phyloP scores from a whole-genome alignment of 1,140 invertebrate species.

The Microplitis demolitor region DNA sequence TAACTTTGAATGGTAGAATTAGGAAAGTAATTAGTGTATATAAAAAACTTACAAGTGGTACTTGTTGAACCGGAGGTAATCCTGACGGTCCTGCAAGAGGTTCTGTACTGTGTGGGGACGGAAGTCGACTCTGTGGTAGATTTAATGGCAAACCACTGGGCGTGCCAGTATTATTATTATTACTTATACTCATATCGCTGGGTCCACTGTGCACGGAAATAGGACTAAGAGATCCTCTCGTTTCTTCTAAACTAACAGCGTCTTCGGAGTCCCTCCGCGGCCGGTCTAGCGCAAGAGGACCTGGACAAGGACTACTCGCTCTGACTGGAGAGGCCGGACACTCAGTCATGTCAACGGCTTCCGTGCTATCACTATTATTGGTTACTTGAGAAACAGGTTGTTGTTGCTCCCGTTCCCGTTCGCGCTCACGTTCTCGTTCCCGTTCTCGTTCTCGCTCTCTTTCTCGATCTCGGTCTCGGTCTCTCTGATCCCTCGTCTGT shows the following conservation, averaged over 20 bases:
- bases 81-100: constrained; percentile 77
- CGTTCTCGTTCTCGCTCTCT: constrained; percentile 30
- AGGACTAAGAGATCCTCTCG: constrained; percentile 59
- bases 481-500: constrained; percentile 27
- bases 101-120: constrained; percentile 71
- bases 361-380: constrained; percentile 35
- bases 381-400: constrained; percentile 5
- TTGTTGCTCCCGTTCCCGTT: constrained; percentile 37
- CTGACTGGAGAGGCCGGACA: constrained; percentile 52
- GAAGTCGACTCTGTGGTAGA: constrained; percentile 59
- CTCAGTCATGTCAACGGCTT: constrained; percentile 48
- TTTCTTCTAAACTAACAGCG: constrained; percentile 54
- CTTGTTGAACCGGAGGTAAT: constrained; percentile 82
- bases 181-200: constrained; percentile 66
- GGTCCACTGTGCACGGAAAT: constrained; percentile 62
- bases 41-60: constrained; percentile 75
- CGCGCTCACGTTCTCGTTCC: constrained; percentile 56
- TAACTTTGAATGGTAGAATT: background rate
- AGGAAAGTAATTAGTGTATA: background rate
- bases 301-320: constrained; percentile 56
- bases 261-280: constrained; percentile 56
- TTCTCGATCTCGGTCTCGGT: constrained; percentile 15
- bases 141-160: constrained; percentile 41
- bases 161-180: constrained; percentile 58
- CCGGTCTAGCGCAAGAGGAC: constrained; percentile 55